Evolutionary conservation across 2,113 vertebrate species (phyloP).

Genomic region (sheep (Ovis aries)): DNA sequence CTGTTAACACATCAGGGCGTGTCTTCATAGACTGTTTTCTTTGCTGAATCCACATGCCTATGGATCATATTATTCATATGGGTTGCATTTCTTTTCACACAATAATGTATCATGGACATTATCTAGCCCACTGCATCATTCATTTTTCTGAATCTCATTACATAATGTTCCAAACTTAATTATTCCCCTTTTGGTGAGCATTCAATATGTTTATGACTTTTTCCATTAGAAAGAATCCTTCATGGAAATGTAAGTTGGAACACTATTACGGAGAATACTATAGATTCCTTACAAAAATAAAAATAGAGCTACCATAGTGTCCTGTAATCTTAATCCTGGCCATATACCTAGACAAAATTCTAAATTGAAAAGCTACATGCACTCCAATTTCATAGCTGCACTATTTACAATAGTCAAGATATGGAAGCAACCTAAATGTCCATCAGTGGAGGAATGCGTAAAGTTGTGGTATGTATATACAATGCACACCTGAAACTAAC

Average conservation of each 20-base stretch:
- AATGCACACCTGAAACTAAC: neutral
- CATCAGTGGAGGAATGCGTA: neutral
- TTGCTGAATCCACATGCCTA: accelerated
- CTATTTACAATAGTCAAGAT: neutral
- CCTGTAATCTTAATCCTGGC: neutral
- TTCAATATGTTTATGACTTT: neutral
- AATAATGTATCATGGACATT: neutral
- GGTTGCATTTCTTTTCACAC: neutral
- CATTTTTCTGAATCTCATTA: neutral
- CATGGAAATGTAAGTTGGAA: neutral
- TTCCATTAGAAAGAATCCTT: neutral
- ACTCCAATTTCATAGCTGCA: neutral
- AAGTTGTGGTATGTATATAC: neutral
- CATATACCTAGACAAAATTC: neutral
- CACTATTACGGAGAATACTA: neutral
- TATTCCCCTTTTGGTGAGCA: neutral
- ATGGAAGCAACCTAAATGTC: neutral
- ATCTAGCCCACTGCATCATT: neutral
- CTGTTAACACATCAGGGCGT: neutral
- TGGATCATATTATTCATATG: neutral
- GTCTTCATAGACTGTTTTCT: neutral
- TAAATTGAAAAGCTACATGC: neutral
- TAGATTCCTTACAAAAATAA: neutral
- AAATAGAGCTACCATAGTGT: neutral
- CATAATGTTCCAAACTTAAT: neutral